These are phyloP conservation scores for Penaeus vannamei DNA, from an alignment of 1,140 invertebrate species.

Conservation along the genomic window DNA sequence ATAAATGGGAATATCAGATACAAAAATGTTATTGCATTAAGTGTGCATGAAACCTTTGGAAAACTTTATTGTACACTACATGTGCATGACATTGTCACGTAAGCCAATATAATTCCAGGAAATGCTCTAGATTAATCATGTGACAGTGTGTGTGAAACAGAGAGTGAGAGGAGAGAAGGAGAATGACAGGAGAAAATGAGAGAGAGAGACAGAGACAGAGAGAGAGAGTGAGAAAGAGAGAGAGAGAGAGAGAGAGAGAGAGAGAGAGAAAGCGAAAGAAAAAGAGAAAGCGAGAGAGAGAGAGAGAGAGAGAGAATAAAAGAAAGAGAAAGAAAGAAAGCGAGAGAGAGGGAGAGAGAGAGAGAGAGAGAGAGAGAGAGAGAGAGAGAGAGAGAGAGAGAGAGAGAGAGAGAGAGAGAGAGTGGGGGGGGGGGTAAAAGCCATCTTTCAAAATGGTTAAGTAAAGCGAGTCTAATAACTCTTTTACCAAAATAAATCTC, in stretches of 20 bases:
- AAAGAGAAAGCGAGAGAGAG: slow-evolving; percentile 10
- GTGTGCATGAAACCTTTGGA: too few relatives aligned
- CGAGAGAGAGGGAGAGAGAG: slow-evolving; percentile 37
- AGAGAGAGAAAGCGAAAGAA: neutral
- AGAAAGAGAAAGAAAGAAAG: neutral
- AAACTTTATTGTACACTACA: too few relatives aligned
- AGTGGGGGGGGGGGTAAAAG: neutral
- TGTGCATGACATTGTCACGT: too few relatives aligned
- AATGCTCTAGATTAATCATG: too few relatives aligned
- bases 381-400: neutral
- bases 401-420: neutral
- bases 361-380: slow-evolving; percentile 4
- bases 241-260: neutral
- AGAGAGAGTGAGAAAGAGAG: neutral
- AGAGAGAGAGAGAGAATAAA: slow-evolving; percentile 4
- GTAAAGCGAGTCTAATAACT: too few relatives aligned
- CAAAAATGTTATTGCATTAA: too few relatives aligned
- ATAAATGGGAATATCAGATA: too few relatives aligned
- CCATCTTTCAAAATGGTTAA: too few relatives aligned
- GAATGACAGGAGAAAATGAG: too few relatives aligned
- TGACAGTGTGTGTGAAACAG: too few relatives aligned
- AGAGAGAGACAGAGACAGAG: neutral
- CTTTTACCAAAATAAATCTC: too few relatives aligned
- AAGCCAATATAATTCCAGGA: too few relatives aligned
- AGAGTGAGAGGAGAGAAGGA: slow-evolving; percentile 4